phyloP scores from a whole-genome alignment of 2,113 vertebrate genomes.

The Craseonycteris thonglongyai region DNA sequence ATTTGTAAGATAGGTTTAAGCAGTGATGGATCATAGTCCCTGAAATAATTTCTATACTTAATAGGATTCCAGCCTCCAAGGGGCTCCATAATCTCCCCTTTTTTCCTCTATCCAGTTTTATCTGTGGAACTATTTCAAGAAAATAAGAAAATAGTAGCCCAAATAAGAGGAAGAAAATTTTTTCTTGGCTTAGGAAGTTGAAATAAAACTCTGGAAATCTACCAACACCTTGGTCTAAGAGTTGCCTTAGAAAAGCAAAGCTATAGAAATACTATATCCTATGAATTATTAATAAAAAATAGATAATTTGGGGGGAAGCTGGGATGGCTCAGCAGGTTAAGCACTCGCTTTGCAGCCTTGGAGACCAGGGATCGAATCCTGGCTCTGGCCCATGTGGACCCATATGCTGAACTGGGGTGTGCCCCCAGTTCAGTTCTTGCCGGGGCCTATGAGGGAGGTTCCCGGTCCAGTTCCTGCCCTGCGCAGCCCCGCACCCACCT shows the following conservation, averaged over 20 bases:
- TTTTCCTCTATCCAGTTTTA: background rate
- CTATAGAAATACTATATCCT: background rate
- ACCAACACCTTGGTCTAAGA: background rate
- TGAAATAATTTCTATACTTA: constrained; percentile 9
- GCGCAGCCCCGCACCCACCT: too few species aligned
- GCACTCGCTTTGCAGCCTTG: too few species aligned
- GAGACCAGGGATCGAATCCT: too few species aligned
- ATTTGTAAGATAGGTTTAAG: background rate
- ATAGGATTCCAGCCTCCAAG: background rate
- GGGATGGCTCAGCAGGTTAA: too few species aligned
- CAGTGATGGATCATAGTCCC: background rate
- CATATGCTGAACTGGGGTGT: too few species aligned
- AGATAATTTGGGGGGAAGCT: too few species aligned
- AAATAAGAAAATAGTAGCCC: background rate
- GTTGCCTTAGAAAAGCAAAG: background rate
- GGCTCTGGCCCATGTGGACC: too few species aligned
- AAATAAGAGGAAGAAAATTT: constrained; percentile 5
- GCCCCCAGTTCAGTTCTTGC: too few species aligned
- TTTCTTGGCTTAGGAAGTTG: background rate
- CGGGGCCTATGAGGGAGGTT: too few species aligned
- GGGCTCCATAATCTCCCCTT: background rate
- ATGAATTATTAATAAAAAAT: background rate
- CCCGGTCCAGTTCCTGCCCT: too few species aligned
- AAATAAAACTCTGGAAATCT: constrained; percentile 4
- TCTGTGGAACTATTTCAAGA: background rate